Evolutionary conservation across 2,113 vertebrate genomes (phyloP).

Genomic region (Tragelaphus strepsiceros): DNA sequence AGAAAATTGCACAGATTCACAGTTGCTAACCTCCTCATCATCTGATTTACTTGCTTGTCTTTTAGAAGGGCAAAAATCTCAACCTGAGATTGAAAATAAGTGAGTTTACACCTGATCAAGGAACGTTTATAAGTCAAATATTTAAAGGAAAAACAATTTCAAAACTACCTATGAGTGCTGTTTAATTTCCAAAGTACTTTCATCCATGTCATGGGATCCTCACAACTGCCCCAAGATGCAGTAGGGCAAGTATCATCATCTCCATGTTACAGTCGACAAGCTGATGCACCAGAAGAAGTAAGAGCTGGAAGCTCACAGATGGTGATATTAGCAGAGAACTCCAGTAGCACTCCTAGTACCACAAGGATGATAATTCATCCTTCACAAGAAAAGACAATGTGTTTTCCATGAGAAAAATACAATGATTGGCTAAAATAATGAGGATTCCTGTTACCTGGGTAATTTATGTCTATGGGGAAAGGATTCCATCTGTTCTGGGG

Average conservation of each 20-base stretch:
- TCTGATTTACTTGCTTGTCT: conserved; percentile 31
- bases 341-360: not conserved
- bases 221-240: not conserved
- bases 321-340: not conserved
- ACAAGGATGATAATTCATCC: not conserved
- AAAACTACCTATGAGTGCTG: not conserved
- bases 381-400: not conserved
- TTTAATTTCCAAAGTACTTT: conserved; percentile 5
- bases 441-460: not conserved
- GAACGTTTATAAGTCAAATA: not conserved
- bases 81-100: conserved; percentile 3
- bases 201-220: not conserved
- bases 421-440: not conserved
- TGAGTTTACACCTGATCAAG: not conserved
- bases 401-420: not conserved
- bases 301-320: not conserved
- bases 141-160: not conserved
- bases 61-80: conserved; percentile 15
- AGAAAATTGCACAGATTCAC: not conserved
- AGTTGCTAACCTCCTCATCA: not conserved
- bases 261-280: not conserved
- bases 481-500: not conserved
- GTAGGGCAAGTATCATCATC: not conserved
- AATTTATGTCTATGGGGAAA: not conserved
- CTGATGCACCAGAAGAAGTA: not conserved